These are phyloP conservation scores for Notospermus geniculatus DNA, from an alignment of 1,140 invertebrate genomes.

Conservation along the genomic window DNA sequence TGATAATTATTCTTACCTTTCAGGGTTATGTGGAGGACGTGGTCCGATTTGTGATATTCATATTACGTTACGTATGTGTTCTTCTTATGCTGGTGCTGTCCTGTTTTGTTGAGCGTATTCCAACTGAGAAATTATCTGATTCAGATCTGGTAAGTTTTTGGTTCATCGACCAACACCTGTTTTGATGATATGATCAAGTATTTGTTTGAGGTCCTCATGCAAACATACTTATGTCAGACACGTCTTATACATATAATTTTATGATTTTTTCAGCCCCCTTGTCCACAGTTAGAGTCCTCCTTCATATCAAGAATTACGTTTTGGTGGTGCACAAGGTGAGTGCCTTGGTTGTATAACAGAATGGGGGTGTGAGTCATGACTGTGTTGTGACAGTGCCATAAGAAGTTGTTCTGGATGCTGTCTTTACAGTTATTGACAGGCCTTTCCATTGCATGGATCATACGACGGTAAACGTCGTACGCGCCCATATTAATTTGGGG, in stretches of 20 bases:
- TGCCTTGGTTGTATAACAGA: too few relatives aligned
- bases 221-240: background rate
- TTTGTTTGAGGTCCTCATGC: background rate
- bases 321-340: conserved; percentile 80
- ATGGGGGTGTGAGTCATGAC: too few relatives aligned
- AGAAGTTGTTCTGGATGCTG: too few relatives aligned
- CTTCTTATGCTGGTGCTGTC: conserved; percentile 34
- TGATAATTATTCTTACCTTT: background rate
- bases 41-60: conserved; percentile 35
- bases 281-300: conserved; percentile 80
- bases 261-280: conserved; percentile 69
- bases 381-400: too few relatives aligned
- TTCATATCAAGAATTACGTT: conserved; percentile 88
- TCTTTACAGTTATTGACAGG: too few relatives aligned
- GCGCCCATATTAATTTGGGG: too few relatives aligned
- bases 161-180: background rate
- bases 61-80: conserved; percentile 30
- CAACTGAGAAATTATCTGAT: background rate
- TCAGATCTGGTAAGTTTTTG: background rate
- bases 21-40: conserved; percentile 31
- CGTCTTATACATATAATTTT: background rate
- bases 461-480: too few relatives aligned
- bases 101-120: conserved; percentile 30
- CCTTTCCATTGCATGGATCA: too few relatives aligned
- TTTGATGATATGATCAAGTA: background rate